Base-by-base conservation (phyloP, 2,797 vertebrate species). In the Crenichthys baileyi region DNA sequence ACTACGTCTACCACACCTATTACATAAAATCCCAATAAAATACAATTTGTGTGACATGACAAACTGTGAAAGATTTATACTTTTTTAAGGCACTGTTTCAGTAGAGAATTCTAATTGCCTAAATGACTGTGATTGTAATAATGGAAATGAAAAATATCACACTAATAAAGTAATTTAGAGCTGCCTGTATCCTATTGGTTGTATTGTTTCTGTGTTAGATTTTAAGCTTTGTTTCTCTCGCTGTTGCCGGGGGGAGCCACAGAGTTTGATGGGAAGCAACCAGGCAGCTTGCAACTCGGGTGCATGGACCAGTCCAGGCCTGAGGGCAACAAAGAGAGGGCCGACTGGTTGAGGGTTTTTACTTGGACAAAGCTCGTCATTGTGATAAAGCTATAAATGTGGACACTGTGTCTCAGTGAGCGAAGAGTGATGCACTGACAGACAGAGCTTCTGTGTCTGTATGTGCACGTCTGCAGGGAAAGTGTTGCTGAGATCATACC, bases 341-440 rank as follows among this genome's bases (percentile, higher is more conserved):
- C 65, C 24, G 29, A 53, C 9, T 82, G 89, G 89, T 88, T 70
- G 72, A 86, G 85, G 83, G 1, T 1, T 63, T 63, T 87, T 78
- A 73, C 86, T 73, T 83, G 80, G 81, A 96, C 94, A 96, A 95
- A 94, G 94, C 91, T 76, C 80, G 74, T 89, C 89, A 93, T 96
- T 96, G 95, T 96, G 86, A 89, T 85, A 63, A 87, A 92, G 82
- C 89, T 92, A 93, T 95, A 95, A 95, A 95, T 95, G 95, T 95
- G 91, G 86, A 93, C 94, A 94, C 93, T 96, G 94, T 95, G 79
- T 92, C 83, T 75, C 92, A 92, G 87, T 85, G 91, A 75, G 18
- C 3, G 44, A 44, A 75, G 73, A 75, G 58, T 61, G 56, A 61
- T 75, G 80, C 93, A 92, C 86, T 86, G 89, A 90, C 87, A 91